Evolutionary conservation across 2,888 invertebrate genomes (phyloP).

Genomic region (Tipula unca): DNA sequence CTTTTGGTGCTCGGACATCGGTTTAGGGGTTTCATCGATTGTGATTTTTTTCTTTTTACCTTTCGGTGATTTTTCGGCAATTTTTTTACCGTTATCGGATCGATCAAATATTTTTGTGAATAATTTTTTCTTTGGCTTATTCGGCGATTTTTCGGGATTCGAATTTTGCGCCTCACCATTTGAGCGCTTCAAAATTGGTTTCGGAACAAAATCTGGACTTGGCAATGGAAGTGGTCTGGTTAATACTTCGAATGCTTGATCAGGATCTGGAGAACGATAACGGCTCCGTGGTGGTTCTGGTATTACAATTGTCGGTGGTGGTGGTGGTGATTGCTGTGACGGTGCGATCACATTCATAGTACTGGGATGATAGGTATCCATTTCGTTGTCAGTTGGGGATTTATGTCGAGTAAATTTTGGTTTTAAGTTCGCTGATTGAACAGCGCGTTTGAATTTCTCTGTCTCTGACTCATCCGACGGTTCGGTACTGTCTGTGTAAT

Average conservation of each 20-base stretch:
- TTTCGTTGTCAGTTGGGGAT: conserved; percentile 43
- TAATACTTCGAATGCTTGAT: conserved; percentile 50
- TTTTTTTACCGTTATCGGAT: conserved; percentile 24
- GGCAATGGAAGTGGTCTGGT: conserved; percentile 53
- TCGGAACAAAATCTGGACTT: conserved; percentile 64
- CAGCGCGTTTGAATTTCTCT: conserved; percentile 40
- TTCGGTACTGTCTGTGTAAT: conserved; percentile 55
- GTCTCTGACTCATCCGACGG: conserved; percentile 42
- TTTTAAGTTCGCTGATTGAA: conserved; percentile 34
- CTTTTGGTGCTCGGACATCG: conserved; percentile 31
- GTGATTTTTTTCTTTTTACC: not conserved
- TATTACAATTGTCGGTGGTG: not conserved
- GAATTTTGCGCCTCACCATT: conserved; percentile 38
- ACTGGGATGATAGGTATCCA: conserved; percentile 60
- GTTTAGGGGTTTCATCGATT: conserved; percentile 26
- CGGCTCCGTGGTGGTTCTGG: not conserved
- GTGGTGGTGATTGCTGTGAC: conserved; percentile 29
- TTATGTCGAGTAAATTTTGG: conserved; percentile 15
- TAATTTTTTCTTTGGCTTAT: conserved; percentile 27
- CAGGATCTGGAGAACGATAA: conserved; percentile 42
- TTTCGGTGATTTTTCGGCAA: conserved; percentile 20
- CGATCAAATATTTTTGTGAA: conserved; percentile 30
- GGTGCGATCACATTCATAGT: conserved; percentile 43
- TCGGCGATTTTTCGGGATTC: conserved; percentile 21
- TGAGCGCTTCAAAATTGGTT: conserved; percentile 65